Base-by-base conservation (phyloP, 2,888 invertebrate species). In the Abrostola triplasia region DNA sequence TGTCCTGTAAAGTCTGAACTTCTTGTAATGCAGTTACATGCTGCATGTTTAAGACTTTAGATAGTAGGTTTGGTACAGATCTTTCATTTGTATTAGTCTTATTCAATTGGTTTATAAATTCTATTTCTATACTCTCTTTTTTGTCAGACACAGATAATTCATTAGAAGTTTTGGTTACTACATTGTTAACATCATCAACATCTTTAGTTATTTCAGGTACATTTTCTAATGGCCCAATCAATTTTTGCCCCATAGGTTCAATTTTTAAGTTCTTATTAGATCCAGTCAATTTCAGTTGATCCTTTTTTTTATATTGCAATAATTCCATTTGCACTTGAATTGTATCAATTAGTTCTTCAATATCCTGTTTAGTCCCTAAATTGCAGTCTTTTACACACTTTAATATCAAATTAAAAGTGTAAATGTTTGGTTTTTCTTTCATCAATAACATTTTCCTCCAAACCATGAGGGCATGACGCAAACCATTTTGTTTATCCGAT, bases 321-420 rank as follows among this genome's bases (percentile, higher is more conserved):
- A 62, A 54, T 42, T 88, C 87, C 67, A 81, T 77, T 68, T 92
- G 83, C 40, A 87, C 75, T 68, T 88, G 84, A 72, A 93, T 84
- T 48, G 83, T 72, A 59, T 59, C 70, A 51, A 96, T 86, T n/a
- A 95, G 86, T 64, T 96, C 93, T 78, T 95, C 89, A 74, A 96
- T 95, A 42, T 95, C 93, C 53, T 95, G 91, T 53, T 95, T 87
- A 81, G 96, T 95, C 0, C 98, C 98, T 67, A 98, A 92, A 56
- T 96, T 96, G 88, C 98, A 98, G 77, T 98, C 98, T 71, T 97
- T 96, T 0, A 97, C 96, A 86, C 97, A 96, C 80, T 97, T 95
- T 0, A 99, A 87, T 86, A 99, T 93, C 36, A 98, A 95, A 94
- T 98, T 98, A 83, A 97, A 99, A 1, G 96, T 96, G 81, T 95